Evolutionary conservation across 2,113 vertebrate species (phyloP).

Genomic region (Calidris pygmaea): DNA sequence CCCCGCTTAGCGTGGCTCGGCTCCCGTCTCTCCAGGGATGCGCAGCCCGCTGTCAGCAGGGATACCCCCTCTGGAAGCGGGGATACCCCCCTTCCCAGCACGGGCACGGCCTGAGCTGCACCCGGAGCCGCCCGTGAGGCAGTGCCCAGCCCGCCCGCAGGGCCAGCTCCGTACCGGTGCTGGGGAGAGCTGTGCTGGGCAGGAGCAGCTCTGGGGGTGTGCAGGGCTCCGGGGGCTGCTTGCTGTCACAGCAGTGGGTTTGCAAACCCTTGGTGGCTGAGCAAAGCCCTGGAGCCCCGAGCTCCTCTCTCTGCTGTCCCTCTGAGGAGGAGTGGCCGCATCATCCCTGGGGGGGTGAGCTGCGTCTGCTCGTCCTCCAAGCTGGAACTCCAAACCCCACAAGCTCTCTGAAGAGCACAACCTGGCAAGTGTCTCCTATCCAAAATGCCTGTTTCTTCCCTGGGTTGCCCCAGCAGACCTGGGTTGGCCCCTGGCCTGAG

Average conservation of each 20-base stretch:
- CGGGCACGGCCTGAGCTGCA: not conserved
- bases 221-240: not conserved
- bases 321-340: not conserved
- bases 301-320: not conserved
- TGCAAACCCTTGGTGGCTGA: not conserved
- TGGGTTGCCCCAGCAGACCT: not conserved
- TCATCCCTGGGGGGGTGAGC: not conserved
- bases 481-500: not conserved
- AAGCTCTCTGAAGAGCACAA: not conserved
- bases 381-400: not conserved
- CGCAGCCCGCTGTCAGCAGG: fast-evolving
- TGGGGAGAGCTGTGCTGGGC: not conserved
- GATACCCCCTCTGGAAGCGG: not conserved
- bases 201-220: not conserved
- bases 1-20: not conserved
- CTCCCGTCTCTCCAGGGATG: not conserved
- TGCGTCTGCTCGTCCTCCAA: not conserved
- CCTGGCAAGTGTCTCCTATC: not conserved
- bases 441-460: not conserved
- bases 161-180: not conserved
- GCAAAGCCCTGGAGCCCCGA: not conserved
- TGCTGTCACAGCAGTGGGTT: not conserved
- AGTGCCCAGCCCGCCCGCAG: not conserved
- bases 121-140: not conserved
- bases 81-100: not conserved